Evolutionary conservation across 2,888 invertebrate genomes (phyloP), one percentile per base, ranked within the genome.

Genomic region (Augochlorella aurata): DNA sequence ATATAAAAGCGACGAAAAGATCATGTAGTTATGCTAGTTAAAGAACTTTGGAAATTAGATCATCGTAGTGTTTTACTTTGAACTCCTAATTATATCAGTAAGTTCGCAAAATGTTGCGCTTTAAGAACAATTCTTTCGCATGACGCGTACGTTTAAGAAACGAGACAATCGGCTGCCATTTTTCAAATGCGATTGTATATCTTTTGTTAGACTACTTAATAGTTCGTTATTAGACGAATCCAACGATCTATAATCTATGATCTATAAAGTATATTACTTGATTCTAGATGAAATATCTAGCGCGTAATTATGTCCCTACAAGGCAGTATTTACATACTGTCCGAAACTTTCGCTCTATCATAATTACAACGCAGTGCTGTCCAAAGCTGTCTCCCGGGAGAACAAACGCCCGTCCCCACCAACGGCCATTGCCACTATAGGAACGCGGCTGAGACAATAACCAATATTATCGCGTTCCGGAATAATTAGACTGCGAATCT

Each of bases 291-390:
- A 52, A 8, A 52, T n/a, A 52, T n/a, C n/a, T 8, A 52, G n/a
- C 52, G n/a, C n/a, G 52, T 52, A 52, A 50, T 52, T 52, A 52
- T 52, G 52, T 52, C 9, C 4, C n/a, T 52, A 52, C 52, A n/a
- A 9, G 52, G 9, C n/a, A n/a, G 0, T 52, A n/a, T 52, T 52
- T 52, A 9, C n/a, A 2, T 52, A n/a, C 2, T 52, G n/a, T 9
- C n/a, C 52, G 8, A 52, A 52, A 52, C 9, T 52, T 52, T 52
- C 52, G n/a, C 52, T 52, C 52, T 52, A 52, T 52, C 52, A n/a
- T 52, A 52, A 52, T 52, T 9, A 52, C n/a, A 52, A 52, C 52
- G n/a, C 52, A 52, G 52, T n/a, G 52, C 52, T 52, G 52, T 52
- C 52, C 52, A 52, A 52, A 52, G 52, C n/a, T 52, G 52, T 52